Conservation (phyloP, 2,888 invertebrate species). For the Emmelina monodactyla region DNA sequence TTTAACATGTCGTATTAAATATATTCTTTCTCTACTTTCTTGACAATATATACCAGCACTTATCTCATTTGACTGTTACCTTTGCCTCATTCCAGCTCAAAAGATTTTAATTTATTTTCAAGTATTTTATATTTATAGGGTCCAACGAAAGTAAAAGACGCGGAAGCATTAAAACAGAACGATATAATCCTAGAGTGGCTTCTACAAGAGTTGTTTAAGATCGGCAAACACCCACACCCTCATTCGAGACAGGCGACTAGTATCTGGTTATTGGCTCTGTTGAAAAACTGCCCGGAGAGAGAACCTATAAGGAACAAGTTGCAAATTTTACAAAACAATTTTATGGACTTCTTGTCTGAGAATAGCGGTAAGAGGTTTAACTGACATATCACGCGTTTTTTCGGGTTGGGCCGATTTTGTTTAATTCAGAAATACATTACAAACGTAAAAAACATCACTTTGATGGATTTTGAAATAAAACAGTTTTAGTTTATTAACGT, state of each 20-base stretch:
- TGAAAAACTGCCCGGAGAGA: constrained; percentile 81
- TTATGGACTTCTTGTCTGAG: constrained; percentile 87
- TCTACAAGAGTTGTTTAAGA: constrained; percentile 73
- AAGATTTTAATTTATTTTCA: no score
- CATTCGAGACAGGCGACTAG: constrained; percentile 87
- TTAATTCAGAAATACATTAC: no score
- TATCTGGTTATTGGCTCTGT: constrained; percentile 85
- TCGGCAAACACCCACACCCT: constrained; percentile 76
- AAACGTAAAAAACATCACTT: no score
- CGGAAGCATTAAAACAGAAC: constrained; percentile 59
- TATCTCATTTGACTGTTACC: no score
- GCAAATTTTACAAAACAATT: constrained; percentile 77
- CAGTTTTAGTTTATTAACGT: neutral
- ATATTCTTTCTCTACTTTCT: no score
- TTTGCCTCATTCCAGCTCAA: no score
- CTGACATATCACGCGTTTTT: no score
- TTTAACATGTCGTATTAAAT: no score
- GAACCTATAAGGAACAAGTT: constrained; percentile 73
- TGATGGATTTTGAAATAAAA: neutral
- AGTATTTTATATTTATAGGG: no score
- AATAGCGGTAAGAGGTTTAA: constrained; percentile 89
- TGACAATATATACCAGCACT: no score
- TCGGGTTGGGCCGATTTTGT: no score
- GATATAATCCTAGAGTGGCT: constrained; percentile 73
- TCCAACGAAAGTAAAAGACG: constrained; percentile 47